Conservation (phyloP, 1,140 invertebrate genomes). For the Pristionchus pacificus region DNA sequence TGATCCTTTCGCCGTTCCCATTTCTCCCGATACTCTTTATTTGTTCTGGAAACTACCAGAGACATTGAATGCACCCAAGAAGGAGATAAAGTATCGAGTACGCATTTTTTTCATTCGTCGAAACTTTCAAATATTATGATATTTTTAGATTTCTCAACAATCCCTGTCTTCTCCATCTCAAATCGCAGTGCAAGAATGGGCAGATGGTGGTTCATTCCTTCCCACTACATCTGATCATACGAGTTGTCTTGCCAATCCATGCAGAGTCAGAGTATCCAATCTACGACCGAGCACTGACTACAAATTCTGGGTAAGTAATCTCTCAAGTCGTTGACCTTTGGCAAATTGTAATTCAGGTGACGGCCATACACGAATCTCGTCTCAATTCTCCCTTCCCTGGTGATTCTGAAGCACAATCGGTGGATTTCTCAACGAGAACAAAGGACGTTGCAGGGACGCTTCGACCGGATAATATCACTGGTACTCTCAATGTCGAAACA, state of each 20-base stretch:
- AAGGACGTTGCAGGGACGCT: conserved; percentile 52
- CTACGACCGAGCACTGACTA: conserved; percentile 51
- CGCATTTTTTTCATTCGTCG: conserved; percentile 11
- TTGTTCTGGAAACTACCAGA: conserved; percentile 50
- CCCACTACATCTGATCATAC: not conserved
- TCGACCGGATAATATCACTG: conserved; percentile 49
- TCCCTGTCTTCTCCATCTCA: conserved; percentile 13
- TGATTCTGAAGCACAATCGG: conserved; percentile 51
- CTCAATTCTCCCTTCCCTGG: conserved; percentile 47
- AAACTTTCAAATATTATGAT: conserved; percentile 20
- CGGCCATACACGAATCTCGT: conserved; percentile 48
- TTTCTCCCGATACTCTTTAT: conserved; percentile 53
- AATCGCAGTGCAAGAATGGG: not conserved
- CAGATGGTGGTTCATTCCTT: not conserved
- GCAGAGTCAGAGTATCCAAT: conserved; percentile 53
- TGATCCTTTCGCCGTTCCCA: conserved; percentile 40
- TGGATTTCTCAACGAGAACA: conserved; percentile 44
- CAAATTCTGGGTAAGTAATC: conserved; percentile 49
- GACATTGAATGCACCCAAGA: conserved; percentile 47
- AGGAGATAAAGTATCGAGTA: conserved; percentile 53
- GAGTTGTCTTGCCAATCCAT: not conserved
- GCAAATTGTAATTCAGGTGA: conserved; percentile 36
- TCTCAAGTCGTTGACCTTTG: conserved; percentile 7
- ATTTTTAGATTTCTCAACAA: conserved; percentile 35
- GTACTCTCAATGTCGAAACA: not conserved